A percentile compares a stretch with the other conserved stretches of the same genome.
phyloP scores from a whole-genome alignment of 2,888 invertebrate species.

The Mantis religiosa region DNA sequence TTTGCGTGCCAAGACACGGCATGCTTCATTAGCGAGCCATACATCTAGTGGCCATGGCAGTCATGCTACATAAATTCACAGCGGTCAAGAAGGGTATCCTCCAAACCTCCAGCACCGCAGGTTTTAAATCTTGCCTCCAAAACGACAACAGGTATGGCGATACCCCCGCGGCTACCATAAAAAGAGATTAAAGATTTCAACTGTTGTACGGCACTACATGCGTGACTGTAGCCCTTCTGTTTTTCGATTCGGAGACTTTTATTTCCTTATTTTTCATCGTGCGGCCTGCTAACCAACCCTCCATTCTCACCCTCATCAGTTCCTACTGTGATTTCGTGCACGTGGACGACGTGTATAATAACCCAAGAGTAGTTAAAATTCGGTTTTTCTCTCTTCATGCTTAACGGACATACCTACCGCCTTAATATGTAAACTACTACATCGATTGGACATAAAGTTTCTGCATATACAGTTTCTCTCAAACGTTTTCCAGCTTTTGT shows the following conservation, averaged over 20 bases:
- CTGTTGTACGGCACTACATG: not conserved
- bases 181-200: conserved; percentile 8
- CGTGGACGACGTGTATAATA: not conserved
- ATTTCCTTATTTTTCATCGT: conserved; percentile 9
- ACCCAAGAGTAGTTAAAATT: not conserved
- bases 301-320: not conserved
- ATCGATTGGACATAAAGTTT: not conserved
- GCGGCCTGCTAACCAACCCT: not conserved
- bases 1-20: not conserved
- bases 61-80: not conserved
- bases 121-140: not conserved
- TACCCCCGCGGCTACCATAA: not conserved
- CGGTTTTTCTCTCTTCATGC: not conserved
- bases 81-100: not conserved
- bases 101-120: not conserved
- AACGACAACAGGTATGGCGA: not conserved
- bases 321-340: not conserved
- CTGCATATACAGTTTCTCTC: no score
- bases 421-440: not conserved
- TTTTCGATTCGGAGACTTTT: conserved; percentile 13
- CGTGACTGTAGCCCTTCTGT: conserved; percentile 6
- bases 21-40: not conserved
- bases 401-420: not conserved
- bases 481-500: no score
- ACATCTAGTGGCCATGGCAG: not conserved